Base-by-base conservation (phyloP, 2,888 invertebrate species). In the Drosophila ustulata region DNA sequence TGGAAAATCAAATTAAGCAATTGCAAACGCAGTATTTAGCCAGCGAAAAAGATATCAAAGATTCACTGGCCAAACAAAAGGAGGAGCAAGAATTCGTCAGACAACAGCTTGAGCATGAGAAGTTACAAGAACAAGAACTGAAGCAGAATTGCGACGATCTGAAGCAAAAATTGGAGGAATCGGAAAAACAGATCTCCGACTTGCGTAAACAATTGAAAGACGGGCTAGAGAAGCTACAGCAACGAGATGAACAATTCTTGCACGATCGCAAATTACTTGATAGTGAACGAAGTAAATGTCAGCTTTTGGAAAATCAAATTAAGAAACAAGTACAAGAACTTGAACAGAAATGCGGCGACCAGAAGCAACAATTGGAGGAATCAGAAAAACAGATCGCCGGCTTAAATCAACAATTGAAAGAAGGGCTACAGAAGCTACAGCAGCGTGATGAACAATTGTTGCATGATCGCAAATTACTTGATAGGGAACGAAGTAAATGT, bases 401-500 rank as follows among this genome's bases (percentile, higher is more conserved):
- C 18, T 41, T 59, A 18, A 58, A 74, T 26, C 5, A 32, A 4
- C 53, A 76, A 71, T 39, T 66, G 63, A 46, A 47, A 49, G n/a
- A 49, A 30, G 23, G 71, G n/a, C 46, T 59, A 13, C 50, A 34
- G 11, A 18, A 70, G 3, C 50, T 69, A 13, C 64, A 69, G 26
- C 64, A 55, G 3, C 25, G 30, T 25, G 39, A 52, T n/a, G 32
- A 52, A 13, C 43, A 30, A 23, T 23, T 43, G 3, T 28, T 13
- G 4, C 7, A 23, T 32, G 3, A 23, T 23, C 23, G 1, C 11
- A n/a, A 43, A 30, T 28, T 43, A 9, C 32, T 45, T 34, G 13
- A 3, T 11, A 46, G 8, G 26, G 28, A 62, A 47, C 30, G 30
- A 5, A 26, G 30, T 13, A 46, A 37, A 46, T 37, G 13, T 1